Base-by-base conservation (phyloP, 1,140 invertebrate genomes). In the Drosophila azteca region DNA sequence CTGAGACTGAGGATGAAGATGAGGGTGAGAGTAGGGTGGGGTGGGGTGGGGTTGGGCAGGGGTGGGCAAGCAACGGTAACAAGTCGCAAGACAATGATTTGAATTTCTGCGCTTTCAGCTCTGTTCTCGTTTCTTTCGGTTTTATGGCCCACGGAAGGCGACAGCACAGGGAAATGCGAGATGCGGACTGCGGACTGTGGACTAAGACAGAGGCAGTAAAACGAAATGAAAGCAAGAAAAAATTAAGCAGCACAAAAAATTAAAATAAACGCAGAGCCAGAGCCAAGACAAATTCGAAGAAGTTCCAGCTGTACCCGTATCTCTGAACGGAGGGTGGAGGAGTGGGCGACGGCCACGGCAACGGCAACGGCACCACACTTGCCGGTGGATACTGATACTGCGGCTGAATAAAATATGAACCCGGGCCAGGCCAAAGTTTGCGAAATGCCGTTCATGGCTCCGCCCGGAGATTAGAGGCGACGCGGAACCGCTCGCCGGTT, bases 401-500 rank as follows among this genome's bases (percentile, higher is more conserved):
- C 49, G 79, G 53, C 78, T 82, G 79, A 82, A 82, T 82, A 82
- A 82, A 77, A 82, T 82, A 82, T 82, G 68, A 82, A 81, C 73
- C 66, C 61, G 59, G 69, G 69, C 68, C 78, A 62, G 69, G 69
- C 73, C 78, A 77, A 80, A 79, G 70, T 80, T 82, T 80, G 67
- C 55, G 64, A 77, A 77, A 72, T 73, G 59, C 78, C 79, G 62
- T 82, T 82, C 77, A 82, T 73, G 75, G 79, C 78, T 60, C 72
- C 79, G 61, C 73, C 60, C 55, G 69, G 63, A 68, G 79, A 81
- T 80, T 73, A 81, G 60, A 57, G 31, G 51, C 63, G 65, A 49
- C 41, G 41, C 20, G 35, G 7, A 48, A 9, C 22, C 24, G 3
- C 11, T 44, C 13, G 6, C 50, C 45, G 31, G 51, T 41, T 29